Evolutionary conservation across 2,888 invertebrate genomes (phyloP), one percentile per base, ranked within the genome.

Genomic region (Tiliacea citrago): DNA sequence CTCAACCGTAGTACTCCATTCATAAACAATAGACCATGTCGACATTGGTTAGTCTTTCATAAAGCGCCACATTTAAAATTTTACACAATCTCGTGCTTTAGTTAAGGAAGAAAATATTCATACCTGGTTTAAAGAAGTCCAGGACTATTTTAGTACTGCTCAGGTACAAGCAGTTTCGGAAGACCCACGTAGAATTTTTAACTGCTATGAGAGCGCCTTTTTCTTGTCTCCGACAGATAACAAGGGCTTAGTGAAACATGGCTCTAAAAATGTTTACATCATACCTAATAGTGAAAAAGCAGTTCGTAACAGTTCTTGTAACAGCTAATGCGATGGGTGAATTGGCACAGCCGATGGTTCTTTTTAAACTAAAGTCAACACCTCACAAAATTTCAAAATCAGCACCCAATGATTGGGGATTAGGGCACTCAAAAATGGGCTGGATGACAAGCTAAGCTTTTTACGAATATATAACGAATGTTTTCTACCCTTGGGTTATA

Each of bases 71-170:
- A 49, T 35, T 18, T 18, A 42, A 57, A 67, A 58, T 39, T 16
- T 42, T 8, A 67, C 39, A 57, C 21, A 45, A 68, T 57, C 68
- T 68, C 21, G 21, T 29, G 42, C 42, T 13, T 45, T 68, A 42
- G 57, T 29, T 29, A 29, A 16, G 2, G 68, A 58, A 45, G 45
- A 68, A n/a, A 21, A 58, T 58, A n/a, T 68, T 68, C 68, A 58
- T 58, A 45, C 21, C 58, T 75, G 75, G 73, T 75, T 75, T n/a
- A 61, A 73, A 67, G 55, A 75, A 67, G 29, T 58, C 5, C 7
- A 61, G 47, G 55, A 68, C 9, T 62, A 68, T 42, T 68, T 76
- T 76, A 3, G 42, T 24, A 39, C 16, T 42, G 7, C 47, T 16
- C 55, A 68, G 2, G 9, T 65, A 35, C 49, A 65, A 9, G 21